A percentile compares a stretch with the other conserved stretches of the same genome.
Evolutionary conservation across 2,113 vertebrate species (phyloP).

Genomic region (Hippocampus abdominalis): DNA sequence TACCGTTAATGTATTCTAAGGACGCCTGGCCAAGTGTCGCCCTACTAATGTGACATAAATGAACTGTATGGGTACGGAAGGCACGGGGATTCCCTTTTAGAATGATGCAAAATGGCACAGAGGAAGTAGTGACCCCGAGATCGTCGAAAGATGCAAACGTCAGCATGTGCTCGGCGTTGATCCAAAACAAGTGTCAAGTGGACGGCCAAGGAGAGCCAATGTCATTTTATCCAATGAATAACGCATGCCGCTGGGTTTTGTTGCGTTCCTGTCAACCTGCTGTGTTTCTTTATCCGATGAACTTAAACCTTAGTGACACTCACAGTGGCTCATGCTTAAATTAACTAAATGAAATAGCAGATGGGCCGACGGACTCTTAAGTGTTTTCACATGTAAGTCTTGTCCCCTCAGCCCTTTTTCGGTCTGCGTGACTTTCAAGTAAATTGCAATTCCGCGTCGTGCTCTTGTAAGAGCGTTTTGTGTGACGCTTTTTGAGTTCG

Average conservation of each 20-base stretch:
- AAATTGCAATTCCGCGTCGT: background rate
- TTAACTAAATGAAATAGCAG: slow-evolving; percentile 22
- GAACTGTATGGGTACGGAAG: background rate
- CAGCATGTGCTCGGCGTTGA: slow-evolving; percentile 32
- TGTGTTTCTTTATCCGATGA: slow-evolving; percentile 7
- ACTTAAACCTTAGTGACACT: slow-evolving; percentile 23
- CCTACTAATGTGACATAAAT: slow-evolving; percentile 12
- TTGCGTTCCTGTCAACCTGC: slow-evolving; percentile 6
- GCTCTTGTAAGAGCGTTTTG: background rate
- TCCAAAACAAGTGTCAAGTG: slow-evolving; percentile 29
- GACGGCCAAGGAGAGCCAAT: slow-evolving; percentile 37
- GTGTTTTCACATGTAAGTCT: slow-evolving; percentile 13
- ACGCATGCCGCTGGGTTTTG: slow-evolving; percentile 2
- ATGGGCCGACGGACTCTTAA: slow-evolving; percentile 5
- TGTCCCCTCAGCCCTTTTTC: background rate
- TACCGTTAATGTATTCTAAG: slow-evolving; percentile 11
- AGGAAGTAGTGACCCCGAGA: slow-evolving; percentile 2
- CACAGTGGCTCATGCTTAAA: slow-evolving; percentile 1
- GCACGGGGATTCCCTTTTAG: slow-evolving; percentile 29
- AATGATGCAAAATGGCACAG: background rate
- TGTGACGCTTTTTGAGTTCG: background rate
- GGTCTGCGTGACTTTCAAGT: slow-evolving; percentile 12
- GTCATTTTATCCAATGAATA: slow-evolving; percentile 39
- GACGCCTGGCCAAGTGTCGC: slow-evolving; percentile 10
- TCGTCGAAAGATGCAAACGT: slow-evolving; percentile 36